Percentiles rank a stretch among this genome's conserved stretches.
These are phyloP conservation scores for Himalopsyche kuldschensis DNA, from an alignment of 2,888 invertebrate species.

Conservation along the genomic window DNA sequence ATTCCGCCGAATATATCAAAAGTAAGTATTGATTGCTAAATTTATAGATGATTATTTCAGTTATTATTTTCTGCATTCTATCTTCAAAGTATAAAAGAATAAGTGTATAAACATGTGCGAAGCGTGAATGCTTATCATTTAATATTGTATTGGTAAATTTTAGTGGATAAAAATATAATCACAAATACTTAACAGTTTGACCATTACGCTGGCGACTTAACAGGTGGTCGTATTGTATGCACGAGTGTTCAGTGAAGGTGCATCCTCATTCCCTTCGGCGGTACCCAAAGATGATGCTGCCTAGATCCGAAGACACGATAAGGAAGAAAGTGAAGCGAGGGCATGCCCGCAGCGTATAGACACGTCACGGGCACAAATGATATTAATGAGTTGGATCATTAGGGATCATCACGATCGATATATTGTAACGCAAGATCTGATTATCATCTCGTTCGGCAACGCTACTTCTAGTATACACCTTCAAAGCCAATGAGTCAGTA, in stretches of 20 bases:
- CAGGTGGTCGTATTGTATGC: neutral
- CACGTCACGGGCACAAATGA: neutral
- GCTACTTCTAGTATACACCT: neutral
- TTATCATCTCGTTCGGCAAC: neutral
- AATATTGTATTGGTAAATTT: too few relatives aligned
- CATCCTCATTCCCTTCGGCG: neutral
- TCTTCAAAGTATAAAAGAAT: too few relatives aligned
- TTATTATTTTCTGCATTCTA: too few relatives aligned
- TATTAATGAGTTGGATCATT: conserved; percentile 1
- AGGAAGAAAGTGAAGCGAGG: neutral
- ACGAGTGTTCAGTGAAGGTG: neutral
- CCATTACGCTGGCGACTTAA: neutral
- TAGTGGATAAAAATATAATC: too few relatives aligned
- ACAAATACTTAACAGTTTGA: neutral
- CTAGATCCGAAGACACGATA: neutral
- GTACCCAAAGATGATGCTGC: neutral
- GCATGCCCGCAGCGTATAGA: neutral
- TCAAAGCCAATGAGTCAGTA: neutral
- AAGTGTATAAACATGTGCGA: too few relatives aligned
- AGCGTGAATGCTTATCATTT: too few relatives aligned
- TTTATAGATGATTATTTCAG: too few relatives aligned
- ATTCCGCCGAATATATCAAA: too few relatives aligned
- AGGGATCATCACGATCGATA: conserved; percentile 1
- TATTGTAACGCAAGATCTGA: neutral
- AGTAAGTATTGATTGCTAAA: too few relatives aligned